Evolutionary conservation across 2,113 vertebrate species (phyloP).

Genomic region (Anser brachyrhynchus): DNA sequence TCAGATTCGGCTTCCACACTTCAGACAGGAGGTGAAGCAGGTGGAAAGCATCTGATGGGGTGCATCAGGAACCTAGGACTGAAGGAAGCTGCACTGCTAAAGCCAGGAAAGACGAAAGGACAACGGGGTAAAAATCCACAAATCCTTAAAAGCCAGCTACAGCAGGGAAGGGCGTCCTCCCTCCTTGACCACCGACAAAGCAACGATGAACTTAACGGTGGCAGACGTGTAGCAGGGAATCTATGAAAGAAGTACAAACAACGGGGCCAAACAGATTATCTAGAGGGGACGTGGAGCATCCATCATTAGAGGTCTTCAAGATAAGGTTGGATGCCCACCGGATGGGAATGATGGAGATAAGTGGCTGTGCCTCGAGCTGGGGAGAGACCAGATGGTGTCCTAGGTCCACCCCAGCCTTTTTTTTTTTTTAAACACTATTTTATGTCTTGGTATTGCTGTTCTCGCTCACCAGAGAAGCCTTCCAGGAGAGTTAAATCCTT

Average conservation of each 20-base stretch:
- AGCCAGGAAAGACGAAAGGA: background rate
- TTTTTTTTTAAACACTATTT: background rate
- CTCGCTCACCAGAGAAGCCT: background rate
- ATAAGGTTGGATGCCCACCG: background rate
- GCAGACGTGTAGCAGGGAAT: background rate
- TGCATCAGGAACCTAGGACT: background rate
- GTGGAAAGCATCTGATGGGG: background rate
- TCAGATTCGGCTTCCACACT: background rate
- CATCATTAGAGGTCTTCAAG: background rate
- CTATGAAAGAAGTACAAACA: too few species aligned
- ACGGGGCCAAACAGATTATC: background rate
- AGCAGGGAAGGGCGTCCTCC: background rate
- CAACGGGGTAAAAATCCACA: background rate
- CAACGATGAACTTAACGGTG: background rate
- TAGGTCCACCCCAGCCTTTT: background rate
- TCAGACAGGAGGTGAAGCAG: background rate
- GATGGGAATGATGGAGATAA: background rate
- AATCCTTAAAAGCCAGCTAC: background rate
- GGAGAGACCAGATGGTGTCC: rapidly evolving
- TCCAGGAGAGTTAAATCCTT: background rate
- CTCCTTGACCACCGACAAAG: too few species aligned
- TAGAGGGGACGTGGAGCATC: background rate
- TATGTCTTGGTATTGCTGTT: background rate
- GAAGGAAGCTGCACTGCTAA: background rate
- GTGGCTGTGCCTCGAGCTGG: background rate